Evolutionary conservation across 30 jellyfish, hydroid and myxozoan genomes (phyloP), one percentile per base, ranked within the genome.

Genomic region (Aurelia sp.): DNA sequence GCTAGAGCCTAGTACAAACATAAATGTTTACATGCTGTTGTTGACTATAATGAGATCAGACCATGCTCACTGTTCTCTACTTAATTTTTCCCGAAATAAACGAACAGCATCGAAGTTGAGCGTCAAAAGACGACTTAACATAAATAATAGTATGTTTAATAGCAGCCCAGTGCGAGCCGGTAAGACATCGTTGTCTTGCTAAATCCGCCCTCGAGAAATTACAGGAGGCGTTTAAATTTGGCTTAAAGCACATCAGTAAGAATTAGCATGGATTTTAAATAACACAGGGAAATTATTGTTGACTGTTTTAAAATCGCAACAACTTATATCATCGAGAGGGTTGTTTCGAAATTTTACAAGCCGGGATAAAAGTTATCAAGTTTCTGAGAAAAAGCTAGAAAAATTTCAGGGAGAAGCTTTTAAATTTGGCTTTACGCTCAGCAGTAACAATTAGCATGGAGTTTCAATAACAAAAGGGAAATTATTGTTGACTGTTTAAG

Each of bases 131-230:
- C 41, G 62, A 47, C 48, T 65, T 62, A 63, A 20, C 80, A 13
- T 24, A 15, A 41, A 62, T 79, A 62, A 63, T 79, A 44, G 89
- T 5, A 24, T 63, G n/a, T 79, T 62, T 79, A 79, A 65, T 63
- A 53, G 53, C 89, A 41, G n/a, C 80, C 50, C 71, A 16, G 80
- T 52, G 89, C 74, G 89, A 48, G 16, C 65, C 81, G 12, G 65
- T 33, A n/a, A 16, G 27, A 13, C 72, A n/a, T 62, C 18, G 71
- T 63, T 31, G 80, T 62, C 33, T 65, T 15, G 44, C 51, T 74
- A 51, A 72, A 57, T 31, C 89, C 66, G 71, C 66, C 72, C 72
- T 79, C 78, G 31, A 61, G 81, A 40, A 63, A 74, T 61, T 79
- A 60, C 63, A 13, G 72, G 44, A 59, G 27, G 78, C 67, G 88